These are phyloP conservation scores for Sylvia borin DNA, from an alignment of 2,797 vertebrate species.

Conservation along the genomic window DNA sequence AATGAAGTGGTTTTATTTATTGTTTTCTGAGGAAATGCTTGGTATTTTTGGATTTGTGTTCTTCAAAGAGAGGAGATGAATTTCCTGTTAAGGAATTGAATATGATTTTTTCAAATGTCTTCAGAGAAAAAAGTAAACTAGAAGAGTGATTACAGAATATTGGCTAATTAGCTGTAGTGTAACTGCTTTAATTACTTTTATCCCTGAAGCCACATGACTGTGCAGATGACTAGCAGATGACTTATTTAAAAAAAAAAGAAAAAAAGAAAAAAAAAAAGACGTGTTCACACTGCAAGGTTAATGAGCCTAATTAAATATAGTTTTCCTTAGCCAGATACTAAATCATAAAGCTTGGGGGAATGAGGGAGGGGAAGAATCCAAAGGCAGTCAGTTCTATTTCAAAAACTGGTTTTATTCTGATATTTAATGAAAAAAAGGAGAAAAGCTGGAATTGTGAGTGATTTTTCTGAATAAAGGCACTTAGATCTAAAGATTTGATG, in stretches of 20 bases:
- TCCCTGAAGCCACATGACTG: constrained; percentile 73
- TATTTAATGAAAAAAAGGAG: neutral
- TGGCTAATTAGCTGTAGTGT: constrained; percentile 75
- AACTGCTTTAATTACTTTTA: constrained; percentile 76
- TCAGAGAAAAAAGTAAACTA: constrained; percentile 64
- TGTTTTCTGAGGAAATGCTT: constrained; percentile 45
- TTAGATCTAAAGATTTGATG: constrained; percentile 19
- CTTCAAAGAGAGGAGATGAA: constrained; percentile 25
- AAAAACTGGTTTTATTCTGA: constrained; percentile 38
- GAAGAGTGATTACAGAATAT: constrained; percentile 73
- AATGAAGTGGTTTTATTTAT: constrained; percentile 58
- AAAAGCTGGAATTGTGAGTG: neutral
- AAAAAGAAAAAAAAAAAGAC: constrained; percentile 21
- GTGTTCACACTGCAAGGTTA: constrained; percentile 70
- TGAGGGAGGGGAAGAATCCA: neutral
- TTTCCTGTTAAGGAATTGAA: constrained; percentile 46
- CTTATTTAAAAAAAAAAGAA: constrained; percentile 60
- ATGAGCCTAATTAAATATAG: constrained; percentile 72
- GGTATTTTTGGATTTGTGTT: constrained; percentile 3
- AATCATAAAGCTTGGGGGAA: constrained; percentile 40
- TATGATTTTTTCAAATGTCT: constrained; percentile 59
- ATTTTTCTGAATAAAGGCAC: constrained; percentile 26
- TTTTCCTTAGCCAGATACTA: constrained; percentile 62
- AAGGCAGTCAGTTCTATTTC: constrained; percentile 35
- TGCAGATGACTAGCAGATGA: constrained; percentile 75